Conservation (phyloP, 1,140 invertebrate species). For the Drosophila kanapiae region DNA sequence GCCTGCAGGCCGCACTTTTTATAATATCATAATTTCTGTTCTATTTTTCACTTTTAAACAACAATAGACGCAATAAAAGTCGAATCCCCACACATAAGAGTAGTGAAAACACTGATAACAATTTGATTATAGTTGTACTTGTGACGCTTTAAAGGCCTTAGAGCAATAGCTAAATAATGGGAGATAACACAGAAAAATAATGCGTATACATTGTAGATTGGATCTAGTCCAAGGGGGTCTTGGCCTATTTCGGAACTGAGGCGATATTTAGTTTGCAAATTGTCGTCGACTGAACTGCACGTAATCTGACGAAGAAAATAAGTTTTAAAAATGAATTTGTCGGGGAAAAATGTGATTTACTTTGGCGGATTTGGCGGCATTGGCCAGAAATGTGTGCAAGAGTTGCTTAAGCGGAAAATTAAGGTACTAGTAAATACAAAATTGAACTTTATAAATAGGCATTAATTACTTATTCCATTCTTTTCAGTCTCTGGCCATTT, state of each 20-base stretch:
- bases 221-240: constrained; percentile 8
- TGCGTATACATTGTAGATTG: not conserved
- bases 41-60: not conserved
- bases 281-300: constrained; percentile 5
- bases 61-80: not conserved
- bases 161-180: not conserved
- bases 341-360: constrained; percentile 77
- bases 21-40: not conserved
- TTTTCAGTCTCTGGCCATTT: constrained; percentile 57
- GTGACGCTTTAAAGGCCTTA: not conserved
- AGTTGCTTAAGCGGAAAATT: constrained; percentile 48
- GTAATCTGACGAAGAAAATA: not conserved
- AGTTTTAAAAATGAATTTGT: constrained; percentile 62
- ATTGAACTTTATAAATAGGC: not conserved
- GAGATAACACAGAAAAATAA: not conserved
- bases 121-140: not conserved
- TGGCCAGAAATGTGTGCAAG: constrained; percentile 60
- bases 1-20: too few relatives aligned
- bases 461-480: not conserved
- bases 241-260: too few relatives aligned
- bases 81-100: not conserved
- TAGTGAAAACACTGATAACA: not conserved
- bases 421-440: constrained; percentile 33
- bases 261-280: constrained; percentile 9
- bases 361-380: constrained; percentile 80